Evolutionary conservation across 2,888 invertebrate genomes (phyloP), one percentile per base, ranked within the genome.

Genomic region (Antheraea assamensis): DNA sequence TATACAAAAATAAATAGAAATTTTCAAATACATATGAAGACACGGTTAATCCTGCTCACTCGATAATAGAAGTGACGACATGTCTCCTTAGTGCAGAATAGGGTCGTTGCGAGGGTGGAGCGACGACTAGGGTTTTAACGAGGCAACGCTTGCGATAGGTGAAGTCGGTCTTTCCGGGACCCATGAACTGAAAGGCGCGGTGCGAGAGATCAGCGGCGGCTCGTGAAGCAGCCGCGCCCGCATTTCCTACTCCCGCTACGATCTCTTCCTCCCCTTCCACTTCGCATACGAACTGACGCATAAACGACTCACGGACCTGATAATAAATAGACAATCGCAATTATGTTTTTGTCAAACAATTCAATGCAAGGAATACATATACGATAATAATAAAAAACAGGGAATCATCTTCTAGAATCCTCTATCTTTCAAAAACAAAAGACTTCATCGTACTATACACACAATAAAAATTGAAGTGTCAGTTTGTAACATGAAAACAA

Each of bases 211-310:
- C 90, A 5, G 84, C 87, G 7, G 79, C 78, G 7, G 82, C 80
- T 70, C 77, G 77, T 58, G 78, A 79, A 74, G 78, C 79, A 5
- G 80, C 76, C 27, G 80, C 81, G 2, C 77, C 79, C 64, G 78
- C 76, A 70, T 75, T 76, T 73, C 70, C 47, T 31, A 77, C 83
- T 4, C 93, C 89, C 27, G 92, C 90, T 71, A 91, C 93, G 70
- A 95, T 96, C 78, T 96, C 96, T 86, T 98, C 98, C 73, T 98
- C 98, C 47, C 97, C 97, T 85, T 98, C 98, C 73, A 97, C 96
- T 86, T 98, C 98, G 82, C 97, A 97, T 1, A 99, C 98, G 90
- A 99, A 99, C 90, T 99, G 99, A 13, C 99, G 96, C 98, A 99
- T 99, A 90, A 99, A 99, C 81, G 99, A 99, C 90, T 99, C 99